Percentiles rank a stretch among this genome's conserved stretches.
Evolutionary conservation across 2,113 vertebrate genomes (phyloP).

Genomic region (Nerophis ophidion): DNA sequence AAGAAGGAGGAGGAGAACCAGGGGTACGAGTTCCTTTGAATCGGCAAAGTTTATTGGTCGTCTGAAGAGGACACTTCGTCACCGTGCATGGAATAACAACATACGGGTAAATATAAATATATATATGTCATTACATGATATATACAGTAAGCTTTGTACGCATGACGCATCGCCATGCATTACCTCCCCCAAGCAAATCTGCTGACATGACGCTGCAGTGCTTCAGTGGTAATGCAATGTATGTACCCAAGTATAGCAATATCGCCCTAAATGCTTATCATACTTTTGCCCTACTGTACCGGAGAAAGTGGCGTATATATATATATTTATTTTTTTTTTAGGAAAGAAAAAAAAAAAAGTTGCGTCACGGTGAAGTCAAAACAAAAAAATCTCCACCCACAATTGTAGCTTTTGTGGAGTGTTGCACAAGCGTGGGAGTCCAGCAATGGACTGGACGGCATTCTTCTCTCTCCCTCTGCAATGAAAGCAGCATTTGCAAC

Average conservation of each 20-base stretch:
- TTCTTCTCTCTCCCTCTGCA: neutral
- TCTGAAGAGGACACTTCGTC: conserved; percentile 46
- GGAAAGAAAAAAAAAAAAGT: conserved; percentile 7
- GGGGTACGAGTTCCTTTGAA: conserved; percentile 47
- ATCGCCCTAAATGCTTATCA: conserved; percentile 6
- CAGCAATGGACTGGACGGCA: neutral
- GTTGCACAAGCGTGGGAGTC: conserved; percentile 12
- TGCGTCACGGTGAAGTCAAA: conserved; percentile 47
- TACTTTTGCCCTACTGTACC: conserved; percentile 19
- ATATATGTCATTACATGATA: conserved; percentile 23
- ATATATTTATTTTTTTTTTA: conserved; percentile 7
- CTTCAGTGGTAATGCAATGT: neutral
- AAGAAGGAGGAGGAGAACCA: conserved; percentile 52
- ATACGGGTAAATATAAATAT: conserved; percentile 65
- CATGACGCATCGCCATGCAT: conserved; percentile 66
- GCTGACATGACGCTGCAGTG: conserved; percentile 20
- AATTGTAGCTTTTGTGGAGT: conserved; percentile 34
- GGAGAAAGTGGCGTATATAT: conserved; percentile 34
- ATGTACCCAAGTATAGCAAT: too few species aligned
- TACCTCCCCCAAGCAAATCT: conserved; percentile 35
- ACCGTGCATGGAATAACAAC: conserved; percentile 64
- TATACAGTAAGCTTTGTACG: conserved; percentile 42
- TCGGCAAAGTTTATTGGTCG: conserved; percentile 63
- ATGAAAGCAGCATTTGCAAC: neutral
- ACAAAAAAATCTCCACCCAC: conserved; percentile 40